Base-by-base conservation (phyloP, 2,113 vertebrate species). In the Phalacrocorax aristotelis region DNA sequence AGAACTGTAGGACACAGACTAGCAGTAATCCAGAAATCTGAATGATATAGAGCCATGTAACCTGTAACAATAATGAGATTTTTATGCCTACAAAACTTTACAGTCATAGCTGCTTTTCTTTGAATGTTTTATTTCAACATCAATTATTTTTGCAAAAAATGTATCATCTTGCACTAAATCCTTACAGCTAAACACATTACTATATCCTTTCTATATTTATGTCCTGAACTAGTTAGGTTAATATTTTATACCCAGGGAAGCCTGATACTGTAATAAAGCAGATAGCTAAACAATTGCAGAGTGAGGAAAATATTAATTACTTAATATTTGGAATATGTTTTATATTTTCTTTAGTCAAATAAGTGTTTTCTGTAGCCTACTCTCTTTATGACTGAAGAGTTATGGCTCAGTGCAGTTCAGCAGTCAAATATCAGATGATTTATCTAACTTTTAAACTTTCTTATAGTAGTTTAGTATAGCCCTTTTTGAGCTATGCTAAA, bases 1-100 rank as follows among this genome's bases (percentile, higher is more conserved):
- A 99, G 97, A 99, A 99, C 97, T 99, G 99, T 30, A 99, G 98
- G 22, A 98, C 76, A 97, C 99, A 99, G 86, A 99, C 99, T 17
- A 99, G 98, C 81, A 99, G 97, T 86, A 99, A 98, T 70, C 98
- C 97, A n/a, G 97, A 93, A 46, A 99, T 97, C 91, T 99, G 99
- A 44, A 99, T 98, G 11, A 99, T 80, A 78, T 99, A 99, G 20
- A 99, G 97, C 84, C 98, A 98, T 0, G 94, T 98, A 51, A 98
- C 99, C 99, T 99, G 85, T 23, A 98, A 93, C 52, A 78, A 85
- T 29, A 83, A 91, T 49, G 13, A 92, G 25, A 27, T 75, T 88
- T 87, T 90, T 74, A 84, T 55, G 55, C 10, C 70, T 87, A 66
- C 15, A 74, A 81, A 71, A 81, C 60, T 76, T 90, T 9, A 79